Percentiles rank a stretch among this genome's conserved stretches.
These are phyloP conservation scores for Xanthia togata DNA, from an alignment of 2,888 invertebrate species.

Conservation along the genomic window DNA sequence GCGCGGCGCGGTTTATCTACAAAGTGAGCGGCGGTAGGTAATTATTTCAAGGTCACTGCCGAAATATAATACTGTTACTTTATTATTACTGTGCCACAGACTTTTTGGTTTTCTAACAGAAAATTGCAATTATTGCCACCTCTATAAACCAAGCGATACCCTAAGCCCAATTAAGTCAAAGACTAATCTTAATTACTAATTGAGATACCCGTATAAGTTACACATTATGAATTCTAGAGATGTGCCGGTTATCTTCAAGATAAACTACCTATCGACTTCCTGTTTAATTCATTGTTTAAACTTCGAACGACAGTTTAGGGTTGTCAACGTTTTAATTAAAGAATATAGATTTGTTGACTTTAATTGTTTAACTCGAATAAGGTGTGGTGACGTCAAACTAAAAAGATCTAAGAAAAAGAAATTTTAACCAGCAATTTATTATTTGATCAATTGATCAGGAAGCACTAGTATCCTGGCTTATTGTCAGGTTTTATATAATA, in stretches of 20 bases:
- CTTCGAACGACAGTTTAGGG: conserved; percentile 64
- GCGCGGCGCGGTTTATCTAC: too few relatives aligned
- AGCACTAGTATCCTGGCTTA: not conserved
- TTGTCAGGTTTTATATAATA: not conserved
- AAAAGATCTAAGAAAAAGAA: not conserved
- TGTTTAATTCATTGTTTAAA: conserved; percentile 71
- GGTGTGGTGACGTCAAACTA: conserved; percentile 40
- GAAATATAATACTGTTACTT: too few relatives aligned
- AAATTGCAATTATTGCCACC: conserved; percentile 33
- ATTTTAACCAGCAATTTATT: not conserved
- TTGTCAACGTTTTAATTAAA: conserved; percentile 52
- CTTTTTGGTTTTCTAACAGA: not conserved
- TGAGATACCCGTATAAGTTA: conserved; percentile 65
- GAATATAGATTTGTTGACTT: conserved; percentile 34
- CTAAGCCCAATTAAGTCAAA: conserved; percentile 36
- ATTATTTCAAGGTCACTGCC: too few relatives aligned
- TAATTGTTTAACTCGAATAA: conserved; percentile 27
- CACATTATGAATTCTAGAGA: conserved; percentile 72
- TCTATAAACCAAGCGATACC: conserved; percentile 40
- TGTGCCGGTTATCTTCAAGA: conserved; percentile 71
- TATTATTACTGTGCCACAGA: too few relatives aligned
- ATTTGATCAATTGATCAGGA: not conserved
- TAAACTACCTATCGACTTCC: conserved; percentile 69
- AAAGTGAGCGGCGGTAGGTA: too few relatives aligned
- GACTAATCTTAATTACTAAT: conserved; percentile 63